Evolutionary conservation across 2,888 invertebrate genomes (phyloP), one percentile per base, ranked within the genome.

Genomic region (Neoscelio sp.): DNA sequence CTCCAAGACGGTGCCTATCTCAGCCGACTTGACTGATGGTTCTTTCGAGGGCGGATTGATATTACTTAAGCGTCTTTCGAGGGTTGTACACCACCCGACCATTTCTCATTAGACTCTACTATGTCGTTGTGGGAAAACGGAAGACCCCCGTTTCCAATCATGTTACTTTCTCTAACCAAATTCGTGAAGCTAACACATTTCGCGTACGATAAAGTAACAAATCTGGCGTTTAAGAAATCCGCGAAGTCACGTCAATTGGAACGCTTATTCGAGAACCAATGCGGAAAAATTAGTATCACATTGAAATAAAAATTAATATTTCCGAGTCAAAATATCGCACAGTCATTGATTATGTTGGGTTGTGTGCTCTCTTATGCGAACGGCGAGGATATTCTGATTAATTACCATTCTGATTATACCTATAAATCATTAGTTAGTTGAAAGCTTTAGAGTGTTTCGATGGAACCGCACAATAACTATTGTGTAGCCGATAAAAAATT

Each of bases 31-130:
- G 83, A 85, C 84, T 83, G 84, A 84, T 85, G 84, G 82, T 83
- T 85, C 83, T 83, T 85, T 83, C 82, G 80, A 79, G 81, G 70
- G 62, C 67, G 81, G 81, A 80, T 84, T 82, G 84, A 83, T 85
- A 84, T 84, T 83, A 83, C 83, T 84, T 83, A 83, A 84, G 83
- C 80, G 82, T 82, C 82, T 80, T 82, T 70, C 80, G 80, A 81
- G 80, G 81, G 75, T 80, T 78, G 80, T 81, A 58, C 76, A 70
- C 75, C 76, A 74, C 80, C 81, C 68, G 81, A 80, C 80, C 82
- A 85, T 85, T 86, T 83, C 83, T 82, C 80, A 80, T 83, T 81
- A 82, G 60, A 64, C 54, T 65, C 50, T 18, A 40, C 68, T 44
- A 64, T 70, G 65, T 84, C 86, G 83, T 80, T 81, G 78, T 80